Evolutionary conservation across 2,797 vertebrate genomes (phyloP), one percentile per base, ranked within the genome.

Genomic region (Amblyopsis hoosieri): DNA sequence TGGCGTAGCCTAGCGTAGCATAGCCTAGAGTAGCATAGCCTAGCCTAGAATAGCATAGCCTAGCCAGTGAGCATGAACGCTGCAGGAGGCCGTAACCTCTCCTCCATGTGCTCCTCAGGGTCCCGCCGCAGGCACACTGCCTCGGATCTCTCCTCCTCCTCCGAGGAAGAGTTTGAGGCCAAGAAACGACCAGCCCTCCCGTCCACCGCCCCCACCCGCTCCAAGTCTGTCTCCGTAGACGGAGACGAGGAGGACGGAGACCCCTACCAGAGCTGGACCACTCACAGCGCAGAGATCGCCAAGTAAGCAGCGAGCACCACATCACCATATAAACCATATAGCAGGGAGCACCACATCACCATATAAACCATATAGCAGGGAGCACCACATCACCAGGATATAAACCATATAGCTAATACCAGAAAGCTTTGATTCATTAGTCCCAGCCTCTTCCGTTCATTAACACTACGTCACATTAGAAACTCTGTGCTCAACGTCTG

Each of bases 251-350:
- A 93, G 0, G 94, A 94, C 2, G 72, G 87, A 0, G 92, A 95
- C 73, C 95, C 95, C 1, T 98, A 94, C 79, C 79, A 95, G 93
- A 93, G 93, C 80, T 96, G 97, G 93, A 94, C 96, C 6, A 95
- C 93, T 0, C 97, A 99, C 89, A 98, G 96, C 0, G 96, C 95
- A 0, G 97, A 99, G 85, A 99, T 99, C 0, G 97, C 96, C 0
- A 98, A 94, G 97, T 99, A 67, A 78, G 59, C 29, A 12, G 4
- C 7, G 12, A 53, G 33, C 51, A 50, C 23, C 23, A 23, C 54
- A 33, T 8, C 52, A 54, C 19, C 11, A 54, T 29, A 15, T 23
- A 3, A 23, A 23, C 23, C 19, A 23, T 23, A 23, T 23, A 78
- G 59, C 29, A 12, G 5, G 19, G 19, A 23, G 19, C 19, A 23